Percentiles rank a stretch among this genome's conserved stretches.
These are phyloP conservation scores for Hydroisotoma schaefferi DNA, from an alignment of 2,888 invertebrate genomes.

Conservation along the genomic window DNA sequence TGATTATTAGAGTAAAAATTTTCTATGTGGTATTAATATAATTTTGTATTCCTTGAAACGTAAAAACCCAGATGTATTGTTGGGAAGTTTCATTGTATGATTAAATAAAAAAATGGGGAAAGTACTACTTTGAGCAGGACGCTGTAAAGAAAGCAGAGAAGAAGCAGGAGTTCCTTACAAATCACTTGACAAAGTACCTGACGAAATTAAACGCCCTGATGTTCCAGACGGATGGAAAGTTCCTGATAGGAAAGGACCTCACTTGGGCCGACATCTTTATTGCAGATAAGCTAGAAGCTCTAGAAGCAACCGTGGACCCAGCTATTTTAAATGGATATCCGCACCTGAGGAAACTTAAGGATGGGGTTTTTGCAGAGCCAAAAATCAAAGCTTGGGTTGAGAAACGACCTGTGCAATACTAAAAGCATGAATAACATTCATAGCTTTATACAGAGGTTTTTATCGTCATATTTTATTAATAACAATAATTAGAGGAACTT, in stretches of 20 bases:
- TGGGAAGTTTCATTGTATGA: too few relatives aligned
- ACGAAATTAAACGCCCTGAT: conserved; percentile 13
- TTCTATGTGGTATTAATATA: too few relatives aligned
- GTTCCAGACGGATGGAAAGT: conserved; percentile 16
- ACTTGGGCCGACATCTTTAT: conserved; percentile 26
- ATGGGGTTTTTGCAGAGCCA: conserved; percentile 20
- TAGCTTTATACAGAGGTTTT: too few relatives aligned
- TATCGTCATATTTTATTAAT: too few relatives aligned
- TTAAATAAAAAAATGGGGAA: conserved; percentile 2
- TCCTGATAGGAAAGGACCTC: conserved; percentile 8
- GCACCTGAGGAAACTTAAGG: conserved; percentile 14
- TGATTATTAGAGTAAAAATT: too few relatives aligned
- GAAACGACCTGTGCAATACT: not conserved
- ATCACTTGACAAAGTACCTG: conserved; percentile 10
- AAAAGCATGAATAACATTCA: too few relatives aligned
- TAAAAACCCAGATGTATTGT: not conserved
- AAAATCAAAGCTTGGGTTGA: conserved; percentile 23
- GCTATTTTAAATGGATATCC: conserved; percentile 18
- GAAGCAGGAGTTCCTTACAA: not conserved
- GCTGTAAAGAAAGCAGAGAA: conserved; percentile 6
- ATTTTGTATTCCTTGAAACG: too few relatives aligned
- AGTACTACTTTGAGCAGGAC: conserved; percentile 8
- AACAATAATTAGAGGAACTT: too few relatives aligned
- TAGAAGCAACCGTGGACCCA: conserved; percentile 10
- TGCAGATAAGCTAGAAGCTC: not conserved